Base-by-base conservation (phyloP, 2,888 invertebrate genomes). In the Barypeithes pellucidus region DNA sequence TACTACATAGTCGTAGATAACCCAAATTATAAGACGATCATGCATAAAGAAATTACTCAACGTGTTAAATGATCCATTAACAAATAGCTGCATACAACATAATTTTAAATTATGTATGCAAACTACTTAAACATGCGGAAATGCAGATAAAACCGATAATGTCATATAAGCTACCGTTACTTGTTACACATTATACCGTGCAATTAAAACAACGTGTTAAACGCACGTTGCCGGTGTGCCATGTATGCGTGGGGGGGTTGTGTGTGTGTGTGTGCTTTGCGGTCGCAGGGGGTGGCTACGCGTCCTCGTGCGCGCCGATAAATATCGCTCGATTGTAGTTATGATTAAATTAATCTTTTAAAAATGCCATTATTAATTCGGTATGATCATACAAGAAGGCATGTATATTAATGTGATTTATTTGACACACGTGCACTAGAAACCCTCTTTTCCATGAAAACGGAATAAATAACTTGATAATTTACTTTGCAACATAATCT, bases 111-210 rank as follows among this genome's bases (percentile, higher is more conserved):
- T 65, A 65, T 52, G 65, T 52, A 65, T 65, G 39, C 36, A 52
- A 65, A 65, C 65, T 65, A 65, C 45, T 65, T 65, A 65, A 65
- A 65, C 36, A 50, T 3, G 47, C 50, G 65, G 65, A 65, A 65
- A 65, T 65, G 65, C 66, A 54, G 67, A 67, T 67, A 41, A 41
- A 57, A 14, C 14, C 39, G 66, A 66, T 66, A 66, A 66, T 52
- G 66, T 66, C 67, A 39, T 57, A 57, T 43, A 39, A 59, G 24
- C 57, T 29, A 43, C 36, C 67, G 24, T 67, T 67, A 29, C 57
- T 67, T 67, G 67, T 67, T 57, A 41, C 41, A 57, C 41, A 57
- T 67, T 67, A 67, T 67, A 57, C 67, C 41, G 8, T 41, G 43
- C 43, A 67, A 67, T 67, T 67, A 67, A 54, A 57, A 57, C 57